phyloP scores from a whole-genome alignment of 2,113 vertebrate species.

The Lepus timidus region DNA sequence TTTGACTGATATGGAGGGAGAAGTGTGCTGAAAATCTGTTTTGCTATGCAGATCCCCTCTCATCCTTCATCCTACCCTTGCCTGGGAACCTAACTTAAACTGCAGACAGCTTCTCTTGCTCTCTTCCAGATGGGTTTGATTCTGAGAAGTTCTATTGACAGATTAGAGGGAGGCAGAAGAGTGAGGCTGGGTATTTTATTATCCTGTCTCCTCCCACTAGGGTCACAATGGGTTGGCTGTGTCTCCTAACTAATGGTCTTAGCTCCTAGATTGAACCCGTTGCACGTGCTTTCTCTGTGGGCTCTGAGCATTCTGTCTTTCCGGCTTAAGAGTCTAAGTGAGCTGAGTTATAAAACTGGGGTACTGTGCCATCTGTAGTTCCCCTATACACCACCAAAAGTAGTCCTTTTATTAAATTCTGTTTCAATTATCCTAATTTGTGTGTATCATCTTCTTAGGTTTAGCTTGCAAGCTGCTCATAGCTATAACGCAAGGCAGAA shows the following conservation, averaged over 20 bases:
- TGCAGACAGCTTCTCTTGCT: not conserved
- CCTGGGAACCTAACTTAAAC: not conserved
- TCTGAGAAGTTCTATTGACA: not conserved
- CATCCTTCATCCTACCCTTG: not conserved
- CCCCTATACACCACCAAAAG: not conserved
- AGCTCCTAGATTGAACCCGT: not conserved
- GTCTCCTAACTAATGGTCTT: not conserved
- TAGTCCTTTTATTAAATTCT: not conserved
- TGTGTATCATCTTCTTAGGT: not conserved
- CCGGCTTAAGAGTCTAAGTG: not conserved
- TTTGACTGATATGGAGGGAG: not conserved
- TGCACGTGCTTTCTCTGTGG: not conserved
- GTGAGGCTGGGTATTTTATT: not conserved
- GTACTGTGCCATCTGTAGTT: not conserved
- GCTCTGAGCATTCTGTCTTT: not conserved
- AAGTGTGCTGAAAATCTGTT: not conserved
- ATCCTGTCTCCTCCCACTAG: fast-evolving
- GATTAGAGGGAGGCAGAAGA: not conserved
- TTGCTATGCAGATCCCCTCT: not conserved
- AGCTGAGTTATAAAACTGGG: not conserved
- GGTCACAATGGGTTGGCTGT: not conserved
- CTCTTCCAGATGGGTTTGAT: not conserved
- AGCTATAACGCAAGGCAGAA: not conserved
- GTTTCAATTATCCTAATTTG: not conserved
- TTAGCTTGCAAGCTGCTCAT: not conserved